Evolutionary conservation across 2,888 invertebrate species (phyloP), one percentile per base, ranked within the genome.

Genomic region (Archips crataeganus): DNA sequence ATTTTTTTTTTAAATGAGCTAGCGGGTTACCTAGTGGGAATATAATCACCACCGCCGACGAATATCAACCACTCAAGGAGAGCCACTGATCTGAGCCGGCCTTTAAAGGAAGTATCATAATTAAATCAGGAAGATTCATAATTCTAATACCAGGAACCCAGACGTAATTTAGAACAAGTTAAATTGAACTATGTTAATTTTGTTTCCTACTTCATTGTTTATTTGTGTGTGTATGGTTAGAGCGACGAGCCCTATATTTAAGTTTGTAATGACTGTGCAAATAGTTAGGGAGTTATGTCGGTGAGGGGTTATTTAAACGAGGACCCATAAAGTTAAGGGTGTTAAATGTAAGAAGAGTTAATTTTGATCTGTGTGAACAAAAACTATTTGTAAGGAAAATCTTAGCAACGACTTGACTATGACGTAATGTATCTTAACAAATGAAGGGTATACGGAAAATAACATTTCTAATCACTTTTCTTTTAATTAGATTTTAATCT

Each of bases 221-320:
- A 39, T 39, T 6, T 39, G 5, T 4, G 6, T 39, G 39, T 39
- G 6, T 54, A n/a, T 54, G 54, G 45, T 45, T 45, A 13, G 54
- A n/a, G 54, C 54, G 54, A 9, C 2, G 23, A 23, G 54, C 9
- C 54, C 54, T 23, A 54, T 45, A 63, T 34, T 34, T 49, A 49
- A 64, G 49, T 64, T 64, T 47, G 64, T 64, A 64, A 64, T 64
- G 64, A 64, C 64, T 64, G 23, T 10, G 49, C 49, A 34, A 64
- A 64, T 49, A 64, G 64, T 64, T 64, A 4, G 47, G 34, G 47
- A 64, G 64, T 64, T 47, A 45, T 63, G 49, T 49, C 49, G 11
- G 36, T 8, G 23, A 42, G 42, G 45, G 42, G 34, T 49, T 64
- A 49, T 49, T 64, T 49, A 49, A 49, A 64, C 45, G 64, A 64